phyloP scores from a whole-genome alignment of 2,888 invertebrate species.

The Brassicogethes aeneus region DNA sequence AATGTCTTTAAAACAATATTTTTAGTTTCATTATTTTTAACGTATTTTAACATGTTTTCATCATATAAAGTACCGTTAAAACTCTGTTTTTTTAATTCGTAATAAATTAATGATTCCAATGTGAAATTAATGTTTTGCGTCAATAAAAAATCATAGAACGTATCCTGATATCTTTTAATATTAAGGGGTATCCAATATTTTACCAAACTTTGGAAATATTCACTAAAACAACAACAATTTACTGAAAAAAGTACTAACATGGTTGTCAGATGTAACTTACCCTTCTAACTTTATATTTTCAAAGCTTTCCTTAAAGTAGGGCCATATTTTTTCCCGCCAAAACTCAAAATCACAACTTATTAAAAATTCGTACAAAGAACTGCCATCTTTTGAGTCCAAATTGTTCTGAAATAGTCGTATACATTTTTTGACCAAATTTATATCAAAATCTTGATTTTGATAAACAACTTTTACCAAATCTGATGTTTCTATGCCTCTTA shows the following conservation, averaged over 20 bases:
- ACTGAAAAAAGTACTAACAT: too few relatives aligned
- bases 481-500: conserved; percentile 19
- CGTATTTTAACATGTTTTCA: conserved; percentile 10
- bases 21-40: conserved; percentile 13
- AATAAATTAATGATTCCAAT: conserved; percentile 17
- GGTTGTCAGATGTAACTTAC: too few relatives aligned
- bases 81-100: conserved; percentile 19
- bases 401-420: conserved; percentile 24
- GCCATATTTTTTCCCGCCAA: conserved; percentile 20
- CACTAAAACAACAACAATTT: conserved; percentile 18
- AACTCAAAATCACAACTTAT: conserved; percentile 19
- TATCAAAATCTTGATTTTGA: too few relatives aligned
- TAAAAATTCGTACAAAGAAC: conserved; percentile 20
- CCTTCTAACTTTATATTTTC: conserved; percentile 23
- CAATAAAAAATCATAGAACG: conserved; percentile 21
- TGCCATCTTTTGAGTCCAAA: conserved; percentile 24
- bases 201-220: conserved; percentile 25
- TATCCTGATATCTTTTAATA: conserved; percentile 16
- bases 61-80: conserved; percentile 8
- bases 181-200: conserved; percentile 26
- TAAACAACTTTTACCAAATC: conserved; percentile 16
- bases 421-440: too few relatives aligned
- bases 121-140: too few relatives aligned
- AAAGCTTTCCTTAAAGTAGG: conserved; percentile 7
- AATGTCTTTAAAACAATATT: too few relatives aligned